Conservation (phyloP, 2,113 vertebrate genomes). For the Paramisgurnus dabryanus region DNA sequence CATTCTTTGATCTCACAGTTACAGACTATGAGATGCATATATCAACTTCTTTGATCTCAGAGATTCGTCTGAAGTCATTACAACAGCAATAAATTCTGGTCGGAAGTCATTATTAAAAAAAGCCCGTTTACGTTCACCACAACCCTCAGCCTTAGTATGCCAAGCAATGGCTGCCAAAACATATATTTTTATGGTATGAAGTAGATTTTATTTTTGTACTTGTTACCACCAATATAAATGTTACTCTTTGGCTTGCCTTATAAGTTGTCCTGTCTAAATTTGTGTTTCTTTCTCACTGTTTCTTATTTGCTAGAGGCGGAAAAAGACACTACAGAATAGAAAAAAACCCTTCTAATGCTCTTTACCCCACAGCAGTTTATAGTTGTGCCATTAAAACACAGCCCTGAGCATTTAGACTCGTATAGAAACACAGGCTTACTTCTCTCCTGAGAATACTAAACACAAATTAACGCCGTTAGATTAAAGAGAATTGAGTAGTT, state of each 20-base stretch:
- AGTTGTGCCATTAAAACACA: constrained; percentile 8
- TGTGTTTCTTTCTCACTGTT: not conserved
- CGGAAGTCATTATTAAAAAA: not conserved
- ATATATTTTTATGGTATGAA: not conserved
- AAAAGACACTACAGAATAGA: constrained; percentile 5
- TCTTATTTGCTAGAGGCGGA: constrained; percentile 5
- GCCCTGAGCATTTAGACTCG: not conserved
- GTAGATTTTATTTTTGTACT: too few relatives aligned
- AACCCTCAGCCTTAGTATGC: not conserved
- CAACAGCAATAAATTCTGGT: constrained; percentile 22
- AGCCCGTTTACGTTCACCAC: not conserved
- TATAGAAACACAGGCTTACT: not conserved
- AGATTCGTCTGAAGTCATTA: not conserved
- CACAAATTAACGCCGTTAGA: not conserved
- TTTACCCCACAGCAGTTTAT: constrained; percentile 3
- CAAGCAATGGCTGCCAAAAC: not conserved
- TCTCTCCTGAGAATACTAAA: not conserved
- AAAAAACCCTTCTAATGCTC: not conserved
- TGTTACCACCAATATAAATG: too few relatives aligned
- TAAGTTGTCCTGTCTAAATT: not conserved
- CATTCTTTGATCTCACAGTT: constrained; percentile 12
- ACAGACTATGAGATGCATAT: constrained; percentile 1
- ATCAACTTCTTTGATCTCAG: constrained; percentile 12
- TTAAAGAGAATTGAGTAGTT: not conserved
- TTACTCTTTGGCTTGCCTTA: not conserved